Evolutionary conservation across 1,140 invertebrate genomes (phyloP), one percentile per base, ranked within the genome.

Genomic region (Probaryconus sp.): DNA sequence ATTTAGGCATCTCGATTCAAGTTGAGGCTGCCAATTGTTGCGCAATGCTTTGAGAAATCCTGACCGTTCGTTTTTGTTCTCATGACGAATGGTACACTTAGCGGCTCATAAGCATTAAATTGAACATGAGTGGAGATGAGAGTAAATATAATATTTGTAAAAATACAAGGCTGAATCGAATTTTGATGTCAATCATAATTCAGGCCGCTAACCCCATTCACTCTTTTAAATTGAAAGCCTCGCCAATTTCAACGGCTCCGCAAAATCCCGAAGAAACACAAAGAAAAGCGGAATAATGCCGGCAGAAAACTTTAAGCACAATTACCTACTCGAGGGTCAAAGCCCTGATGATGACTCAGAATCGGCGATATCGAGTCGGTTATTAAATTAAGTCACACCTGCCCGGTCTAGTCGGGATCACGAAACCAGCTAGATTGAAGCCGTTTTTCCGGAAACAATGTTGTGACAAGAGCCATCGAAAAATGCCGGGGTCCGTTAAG

Each of bases 361-460:
- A 72, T 68, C 58, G 43, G 51, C 63, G 58, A 68, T 67, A 70
- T 37, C 42, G 28, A 20, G 50, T 67, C 73, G 79, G 71, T 79
- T 79, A 81, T 81, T 78, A 79, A 78, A 78, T 63, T 67, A 77
- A 81, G 58, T 80, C 73, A 73, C 78, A 79, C 77, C 77, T 80
- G 80, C 72, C 64, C 70, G 50, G 35, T 45, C 38, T 35, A 9
- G 6, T 20, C 2, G 3, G 9, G 7, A n/a, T 1, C 13, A 0
- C 38, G 42, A 40, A 69, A 45, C 50, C 35, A 47, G n/a, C 14
- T 64, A 33, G 67, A 78, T 24, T 38, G 64, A n/a, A 76, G 79
- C 78, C 78, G 79, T 81, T 85, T 85, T 86, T 84, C 81, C 82
- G 81, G 82, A 86, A 85, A 86, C 85, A 86, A 85, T 86, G 82